These are phyloP conservation scores for Desmodus rotundus DNA, from an alignment of 2,113 vertebrate species.

Conservation along the genomic window DNA sequence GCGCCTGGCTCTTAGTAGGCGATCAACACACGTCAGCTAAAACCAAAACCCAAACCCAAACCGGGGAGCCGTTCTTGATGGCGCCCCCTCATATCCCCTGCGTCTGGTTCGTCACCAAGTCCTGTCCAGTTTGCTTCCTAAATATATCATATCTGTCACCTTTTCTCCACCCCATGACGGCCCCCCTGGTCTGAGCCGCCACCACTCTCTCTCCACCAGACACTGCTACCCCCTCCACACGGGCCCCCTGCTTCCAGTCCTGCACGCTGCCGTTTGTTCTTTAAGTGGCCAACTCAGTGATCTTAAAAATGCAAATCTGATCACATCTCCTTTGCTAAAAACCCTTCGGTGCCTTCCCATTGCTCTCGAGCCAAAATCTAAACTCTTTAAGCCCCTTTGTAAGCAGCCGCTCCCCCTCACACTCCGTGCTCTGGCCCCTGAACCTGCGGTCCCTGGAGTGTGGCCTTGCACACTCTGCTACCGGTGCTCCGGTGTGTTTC, in stretches of 20 bases:
- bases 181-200: background rate
- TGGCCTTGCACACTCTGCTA: background rate
- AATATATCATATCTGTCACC: constrained; percentile 28
- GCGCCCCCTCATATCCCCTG: background rate
- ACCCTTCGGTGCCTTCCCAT: no score
- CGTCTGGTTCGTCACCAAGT: background rate
- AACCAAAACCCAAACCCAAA: background rate
- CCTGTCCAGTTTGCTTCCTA: background rate
- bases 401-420: accelerated
- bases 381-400: background rate
- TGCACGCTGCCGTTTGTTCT: accelerated
- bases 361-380: background rate
- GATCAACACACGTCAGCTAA: background rate
- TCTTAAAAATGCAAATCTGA: background rate
- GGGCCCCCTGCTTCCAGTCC: background rate
- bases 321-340: background rate
- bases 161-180: background rate
- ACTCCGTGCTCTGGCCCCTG: background rate
- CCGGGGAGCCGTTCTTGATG: background rate
- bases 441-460: background rate
- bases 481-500: background rate
- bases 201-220: background rate
- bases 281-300: background rate
- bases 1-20: constrained; percentile 17
- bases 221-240: accelerated